Evolutionary conservation across 2,113 vertebrate species (phyloP), one percentile per base, ranked within the genome.

Genomic region (Uria lomvia): DNA sequence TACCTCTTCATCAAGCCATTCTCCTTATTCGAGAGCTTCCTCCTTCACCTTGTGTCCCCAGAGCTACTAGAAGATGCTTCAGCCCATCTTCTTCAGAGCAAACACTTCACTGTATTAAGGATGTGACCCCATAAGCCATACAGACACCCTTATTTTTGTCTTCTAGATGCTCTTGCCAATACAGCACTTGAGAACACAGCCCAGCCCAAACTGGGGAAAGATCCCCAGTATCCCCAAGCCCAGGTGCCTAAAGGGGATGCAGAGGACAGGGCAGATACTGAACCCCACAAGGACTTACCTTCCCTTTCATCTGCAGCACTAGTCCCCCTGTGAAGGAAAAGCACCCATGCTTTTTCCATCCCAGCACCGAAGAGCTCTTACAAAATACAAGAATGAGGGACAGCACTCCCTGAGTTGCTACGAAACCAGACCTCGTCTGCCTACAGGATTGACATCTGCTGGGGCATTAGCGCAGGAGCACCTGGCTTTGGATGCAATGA

Each of bases 351-450:
- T 20, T 12, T 17, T 70, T n/a, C 67, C 36, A 55, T 2, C 52
- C 21, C n/a, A 29, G 20, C 43, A 19, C 8, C 0, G 5, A 82
- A 60, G 6, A 20, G 14, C 8, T 81, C 65, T 23, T 40, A 4
- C 3, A 15, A 40, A 58, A 62, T 0, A 8, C 15, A 12, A 30
- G 56, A 52, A 49, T 0, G 4, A 68, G 13, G 52, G 15, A 42
- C 21, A 72, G 20, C 11, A 3, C 34, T 27, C 8, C 2, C 3
- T 0, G 1, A 60, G 38, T 56, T 62, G 36, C 42, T 67, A 34
- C 53, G 45, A 58, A 84, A 40, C 13, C 52, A 47, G 24, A 6
- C 17, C 27, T 5, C 7, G 10, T 29, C 4, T 12, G 17, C 36
- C 74, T 24, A 1, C 52, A 55, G 42, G 24, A 52, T 3, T 60